Evolutionary conservation across 2,113 vertebrate species (phyloP).

Genomic region (Patagioenas fasciata): DNA sequence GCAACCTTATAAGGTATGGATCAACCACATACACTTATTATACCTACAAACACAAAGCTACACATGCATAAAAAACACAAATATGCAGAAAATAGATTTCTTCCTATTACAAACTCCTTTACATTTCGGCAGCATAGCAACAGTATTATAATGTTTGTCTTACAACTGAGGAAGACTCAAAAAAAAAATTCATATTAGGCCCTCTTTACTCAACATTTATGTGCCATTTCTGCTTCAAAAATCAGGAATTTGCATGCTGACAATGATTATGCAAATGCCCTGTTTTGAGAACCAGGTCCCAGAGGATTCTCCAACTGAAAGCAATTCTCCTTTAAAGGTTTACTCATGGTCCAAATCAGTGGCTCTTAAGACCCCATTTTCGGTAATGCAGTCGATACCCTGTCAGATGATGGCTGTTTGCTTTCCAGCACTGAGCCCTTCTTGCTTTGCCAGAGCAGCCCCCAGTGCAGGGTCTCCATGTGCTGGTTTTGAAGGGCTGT

Average conservation of each 20-base stretch:
- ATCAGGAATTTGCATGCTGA: conserved; percentile 47
- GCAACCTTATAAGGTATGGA: background rate
- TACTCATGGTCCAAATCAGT: conserved; percentile 6
- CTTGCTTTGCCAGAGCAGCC: background rate
- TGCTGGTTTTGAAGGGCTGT: background rate
- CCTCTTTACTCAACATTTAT: conserved; percentile 9
- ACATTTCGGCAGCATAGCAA: background rate
- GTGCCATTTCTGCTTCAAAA: conserved; percentile 41
- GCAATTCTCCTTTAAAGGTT: conserved; percentile 50
- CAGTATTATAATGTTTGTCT: background rate
- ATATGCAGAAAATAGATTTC: background rate
- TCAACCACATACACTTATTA: background rate
- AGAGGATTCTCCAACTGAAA: conserved; percentile 34
- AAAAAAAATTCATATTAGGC: background rate
- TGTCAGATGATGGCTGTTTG: background rate
- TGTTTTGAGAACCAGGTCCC: conserved; percentile 30
- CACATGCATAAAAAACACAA: background rate
- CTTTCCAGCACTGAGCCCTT: background rate
- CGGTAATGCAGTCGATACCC: background rate
- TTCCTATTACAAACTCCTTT: background rate
- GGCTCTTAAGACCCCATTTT: background rate
- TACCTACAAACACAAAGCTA: background rate
- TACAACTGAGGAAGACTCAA: background rate
- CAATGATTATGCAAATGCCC: conserved; percentile 47
- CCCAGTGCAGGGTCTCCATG: background rate